phyloP scores from a whole-genome alignment of 2,888 invertebrate species.

The Chrysolina oricalcia region DNA sequence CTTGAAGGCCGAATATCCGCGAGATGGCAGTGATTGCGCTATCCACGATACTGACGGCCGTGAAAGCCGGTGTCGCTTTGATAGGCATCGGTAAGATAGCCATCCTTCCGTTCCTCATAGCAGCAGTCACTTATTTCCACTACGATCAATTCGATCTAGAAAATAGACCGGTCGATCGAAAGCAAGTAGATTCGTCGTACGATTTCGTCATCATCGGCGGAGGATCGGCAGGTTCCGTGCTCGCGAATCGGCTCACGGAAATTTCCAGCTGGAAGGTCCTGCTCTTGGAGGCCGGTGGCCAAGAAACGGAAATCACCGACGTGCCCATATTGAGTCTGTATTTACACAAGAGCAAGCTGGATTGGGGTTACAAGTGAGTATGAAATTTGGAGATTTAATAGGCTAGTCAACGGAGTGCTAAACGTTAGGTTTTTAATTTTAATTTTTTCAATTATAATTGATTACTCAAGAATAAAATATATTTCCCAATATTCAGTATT shows the following conservation, averaged over 20 bases:
- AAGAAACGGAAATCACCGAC: slow-evolving; percentile 90
- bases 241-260: slow-evolving; percentile 88
- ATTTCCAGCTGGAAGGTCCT: slow-evolving; percentile 85
- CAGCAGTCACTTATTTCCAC: slow-evolving; percentile 86
- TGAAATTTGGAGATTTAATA: not conserved
- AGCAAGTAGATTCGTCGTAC: slow-evolving; percentile 79
- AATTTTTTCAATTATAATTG: not conserved
- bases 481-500: no score
- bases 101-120: slow-evolving; percentile 84
- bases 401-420: not conserved
- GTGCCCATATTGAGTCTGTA: slow-evolving; percentile 90
- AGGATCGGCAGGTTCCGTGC: slow-evolving; percentile 88
- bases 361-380: slow-evolving; percentile 89
- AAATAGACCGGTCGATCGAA: slow-evolving; percentile 79
- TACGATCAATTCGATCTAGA: slow-evolving; percentile 91
- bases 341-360: slow-evolving; percentile 90
- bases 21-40: slow-evolving; percentile 60
- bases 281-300: slow-evolving; percentile 89
- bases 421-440: not conserved
- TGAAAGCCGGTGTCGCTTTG: slow-evolving; percentile 80
- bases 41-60: slow-evolving; percentile 75
- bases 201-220: slow-evolving; percentile 89
- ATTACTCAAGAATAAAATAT: not conserved
- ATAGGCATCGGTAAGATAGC: slow-evolving; percentile 83
- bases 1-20: slow-evolving; percentile 7